phyloP scores from a whole-genome alignment of 2,113 vertebrate genomes.

The Rhinopomastus cyanomelas region DNA sequence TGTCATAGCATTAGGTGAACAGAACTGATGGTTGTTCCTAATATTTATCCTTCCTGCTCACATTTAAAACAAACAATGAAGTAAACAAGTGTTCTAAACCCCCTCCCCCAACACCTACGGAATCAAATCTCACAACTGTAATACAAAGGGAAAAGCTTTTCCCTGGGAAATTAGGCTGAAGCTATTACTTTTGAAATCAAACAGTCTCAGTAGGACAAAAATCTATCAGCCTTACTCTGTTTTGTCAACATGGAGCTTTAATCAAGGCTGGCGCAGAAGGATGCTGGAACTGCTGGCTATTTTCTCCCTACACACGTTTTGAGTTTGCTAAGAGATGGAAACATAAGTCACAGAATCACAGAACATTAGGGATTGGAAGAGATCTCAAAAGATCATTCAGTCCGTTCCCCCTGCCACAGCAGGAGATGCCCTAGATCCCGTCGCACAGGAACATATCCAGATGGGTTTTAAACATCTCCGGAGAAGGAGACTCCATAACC shows the following conservation, averaged over 20 bases:
- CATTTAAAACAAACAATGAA: not conserved
- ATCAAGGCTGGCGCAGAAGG: not conserved
- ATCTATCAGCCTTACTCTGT: not conserved
- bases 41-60: not conserved
- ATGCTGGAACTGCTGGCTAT: not conserved
- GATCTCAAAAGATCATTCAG: too few relatives aligned
- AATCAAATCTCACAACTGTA: not conserved
- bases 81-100: not conserved
- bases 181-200: not conserved
- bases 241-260: not conserved
- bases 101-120: not conserved
- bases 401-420: too few relatives aligned
- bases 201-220: not conserved
- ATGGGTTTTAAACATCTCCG: too few relatives aligned
- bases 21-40: not conserved
- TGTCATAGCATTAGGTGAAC: not conserved
- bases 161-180: not conserved
- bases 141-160: not conserved
- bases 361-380: too few relatives aligned
- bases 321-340: not conserved
- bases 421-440: too few relatives aligned
- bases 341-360: too few relatives aligned
- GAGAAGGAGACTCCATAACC: too few relatives aligned
- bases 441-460: too few relatives aligned
- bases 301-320: not conserved